A percentile compares a stretch with the other conserved stretches of the same genome.
Evolutionary conservation across 2,113 vertebrate species (phyloP).

Genomic region (Sinosuthora webbiana): DNA sequence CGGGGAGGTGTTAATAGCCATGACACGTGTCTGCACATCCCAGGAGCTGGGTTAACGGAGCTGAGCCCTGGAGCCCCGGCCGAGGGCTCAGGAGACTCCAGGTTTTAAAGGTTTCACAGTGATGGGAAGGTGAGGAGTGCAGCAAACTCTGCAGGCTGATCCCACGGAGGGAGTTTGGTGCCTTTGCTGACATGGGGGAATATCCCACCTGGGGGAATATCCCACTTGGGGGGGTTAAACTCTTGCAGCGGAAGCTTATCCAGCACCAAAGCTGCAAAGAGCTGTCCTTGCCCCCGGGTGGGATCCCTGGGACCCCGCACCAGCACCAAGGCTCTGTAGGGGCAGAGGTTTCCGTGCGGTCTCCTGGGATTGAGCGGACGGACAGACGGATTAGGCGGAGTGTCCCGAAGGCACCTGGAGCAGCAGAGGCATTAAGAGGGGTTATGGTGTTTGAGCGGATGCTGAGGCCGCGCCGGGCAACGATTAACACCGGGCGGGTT

Average conservation of each 20-base stretch:
- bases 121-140: neutral
- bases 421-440: neutral
- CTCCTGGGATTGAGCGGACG: neutral
- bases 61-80: rapidly evolving
- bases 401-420: neutral
- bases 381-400: neutral
- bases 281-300: rapidly evolving
- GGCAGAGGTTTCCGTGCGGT: neutral
- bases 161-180: neutral
- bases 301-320: neutral
- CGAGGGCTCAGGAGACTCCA: rapidly evolving
- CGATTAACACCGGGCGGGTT: neutral
- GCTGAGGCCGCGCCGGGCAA: neutral
- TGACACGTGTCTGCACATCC: neutral
- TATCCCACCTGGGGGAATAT: too few species aligned
- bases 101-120: neutral
- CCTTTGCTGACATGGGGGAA: neutral
- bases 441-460: neutral
- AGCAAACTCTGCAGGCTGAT: neutral
- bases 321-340: rapidly evolving
- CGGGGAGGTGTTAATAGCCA: rapidly evolving
- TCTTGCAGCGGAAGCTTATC: neutral
- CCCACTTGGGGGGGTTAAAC: neutral
- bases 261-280: neutral
- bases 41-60: neutral